phyloP scores from a whole-genome alignment of 2,113 vertebrate species.

The Chionodraco myersi region DNA sequence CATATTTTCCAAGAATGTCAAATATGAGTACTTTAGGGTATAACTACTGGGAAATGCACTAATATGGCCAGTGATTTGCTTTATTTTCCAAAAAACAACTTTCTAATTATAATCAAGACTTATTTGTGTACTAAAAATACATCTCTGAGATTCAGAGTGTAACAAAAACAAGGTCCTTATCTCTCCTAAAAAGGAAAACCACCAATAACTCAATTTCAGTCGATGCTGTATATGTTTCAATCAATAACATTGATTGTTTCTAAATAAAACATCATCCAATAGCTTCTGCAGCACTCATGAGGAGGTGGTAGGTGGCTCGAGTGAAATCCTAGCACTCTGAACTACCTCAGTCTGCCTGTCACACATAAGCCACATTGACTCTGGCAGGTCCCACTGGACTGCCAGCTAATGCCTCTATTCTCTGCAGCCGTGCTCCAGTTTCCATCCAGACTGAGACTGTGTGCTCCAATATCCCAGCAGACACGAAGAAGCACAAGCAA shows the following conservation, averaged over 20 bases:
- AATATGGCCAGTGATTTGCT: too few relatives aligned
- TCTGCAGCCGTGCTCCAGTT: constrained; percentile 70
- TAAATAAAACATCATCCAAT: constrained; percentile 9
- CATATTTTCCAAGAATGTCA: not conserved
- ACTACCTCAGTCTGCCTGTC: constrained; percentile 6
- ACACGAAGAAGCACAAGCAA: constrained; percentile 41
- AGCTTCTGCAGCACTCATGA: constrained; percentile 7
- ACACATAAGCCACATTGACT: constrained; percentile 39
- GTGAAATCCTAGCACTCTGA: constrained; percentile 29
- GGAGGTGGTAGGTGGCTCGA: constrained; percentile 2
- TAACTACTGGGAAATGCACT: too few relatives aligned
- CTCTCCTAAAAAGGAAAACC: not conserved
- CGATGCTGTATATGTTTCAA: constrained; percentile 2
- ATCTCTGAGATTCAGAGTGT: not conserved
- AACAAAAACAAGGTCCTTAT: not conserved
- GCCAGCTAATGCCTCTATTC: constrained; percentile 67
- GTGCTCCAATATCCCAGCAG: constrained; percentile 40
- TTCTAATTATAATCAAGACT: not conserved
- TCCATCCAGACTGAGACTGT: constrained; percentile 42
- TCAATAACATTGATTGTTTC: constrained; percentile 35
- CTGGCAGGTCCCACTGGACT: constrained; percentile 41
- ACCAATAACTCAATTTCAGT: constrained; percentile 4
- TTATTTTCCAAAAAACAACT: too few relatives aligned
- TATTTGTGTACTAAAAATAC: not conserved
- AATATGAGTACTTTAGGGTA: not conserved